Conservation (phyloP, 30 jellyfish, hydroid and myxozoan genomes). For the Turritopsis rubra region DNA sequence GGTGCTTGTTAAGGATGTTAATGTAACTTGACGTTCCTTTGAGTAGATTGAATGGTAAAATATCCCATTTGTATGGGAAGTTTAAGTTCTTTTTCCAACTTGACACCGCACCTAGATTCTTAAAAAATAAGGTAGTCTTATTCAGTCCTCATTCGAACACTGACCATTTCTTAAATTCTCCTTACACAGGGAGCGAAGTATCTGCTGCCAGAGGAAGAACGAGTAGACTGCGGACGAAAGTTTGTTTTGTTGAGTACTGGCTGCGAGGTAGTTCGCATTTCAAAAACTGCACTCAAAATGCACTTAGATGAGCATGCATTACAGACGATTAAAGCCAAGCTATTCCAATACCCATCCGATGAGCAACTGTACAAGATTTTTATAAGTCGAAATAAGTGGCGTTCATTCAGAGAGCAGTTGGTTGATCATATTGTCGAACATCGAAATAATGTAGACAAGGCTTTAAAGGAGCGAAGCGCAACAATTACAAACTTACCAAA, state of each 20-base stretch:
- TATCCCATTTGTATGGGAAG: too few species aligned
- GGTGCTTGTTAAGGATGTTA: too few species aligned
- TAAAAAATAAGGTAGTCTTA: too few species aligned
- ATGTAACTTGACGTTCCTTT: too few species aligned
- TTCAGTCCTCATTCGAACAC: too few species aligned
- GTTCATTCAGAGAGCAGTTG: slow-evolving; percentile 25
- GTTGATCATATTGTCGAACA: slow-evolving; percentile 22
- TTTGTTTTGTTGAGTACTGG: slow-evolving; percentile 31
- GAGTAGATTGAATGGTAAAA: too few species aligned
- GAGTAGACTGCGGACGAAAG: slow-evolving; percentile 7
- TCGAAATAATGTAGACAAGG: slow-evolving; percentile 1
- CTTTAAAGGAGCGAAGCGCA: slow-evolving; percentile 18
- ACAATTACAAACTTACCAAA: slow-evolving; percentile 17
- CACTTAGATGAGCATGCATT: slow-evolving; percentile 17
- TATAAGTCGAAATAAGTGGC: slow-evolving; percentile 22
- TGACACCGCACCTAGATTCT: too few species aligned
- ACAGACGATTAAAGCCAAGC: background rate
- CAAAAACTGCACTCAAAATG: slow-evolving; percentile 13
- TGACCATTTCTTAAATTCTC: too few species aligned
- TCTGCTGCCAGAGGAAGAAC: slow-evolving; percentile 26
- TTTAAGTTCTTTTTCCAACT: too few species aligned
- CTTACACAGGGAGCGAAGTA: slow-evolving; percentile 22
- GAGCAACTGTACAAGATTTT: slow-evolving; percentile 15
- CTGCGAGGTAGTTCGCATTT: slow-evolving; percentile 27
- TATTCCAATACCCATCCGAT: slow-evolving; percentile 20